A percentile compares a stretch with the other conserved stretches of the same genome.
These are phyloP conservation scores for Periophthalmus modestus DNA, from an alignment of 2,113 vertebrate species.

Conservation along the genomic window DNA sequence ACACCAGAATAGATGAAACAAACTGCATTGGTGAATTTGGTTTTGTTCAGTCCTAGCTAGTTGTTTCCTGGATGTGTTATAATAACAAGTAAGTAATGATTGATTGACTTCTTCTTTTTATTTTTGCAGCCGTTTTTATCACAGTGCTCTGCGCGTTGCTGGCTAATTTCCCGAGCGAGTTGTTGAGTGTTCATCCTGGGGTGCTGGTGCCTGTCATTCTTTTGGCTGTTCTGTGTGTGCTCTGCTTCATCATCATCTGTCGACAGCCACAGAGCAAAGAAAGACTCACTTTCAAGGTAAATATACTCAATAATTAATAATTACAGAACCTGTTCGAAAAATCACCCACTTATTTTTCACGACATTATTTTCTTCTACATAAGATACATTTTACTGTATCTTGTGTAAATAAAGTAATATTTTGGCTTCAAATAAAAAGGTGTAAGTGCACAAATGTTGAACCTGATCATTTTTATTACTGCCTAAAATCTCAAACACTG, in stretches of 20 bases:
- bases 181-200: constrained; percentile 48
- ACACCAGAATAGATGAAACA: no score
- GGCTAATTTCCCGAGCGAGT: constrained; percentile 43
- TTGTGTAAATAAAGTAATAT: not conserved
- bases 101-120: not conserved
- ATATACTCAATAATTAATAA: not conserved
- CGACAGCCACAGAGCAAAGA: constrained; percentile 88
- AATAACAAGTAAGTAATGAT: not conserved
- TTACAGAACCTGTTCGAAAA: not conserved
- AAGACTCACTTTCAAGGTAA: constrained; percentile 89
- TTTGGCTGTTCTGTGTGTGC: constrained; percentile 66
- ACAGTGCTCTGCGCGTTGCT: constrained; percentile 83
- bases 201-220: constrained; percentile 66
- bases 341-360: not conserved
- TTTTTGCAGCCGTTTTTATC: constrained; percentile 79
- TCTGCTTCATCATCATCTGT: constrained; percentile 81
- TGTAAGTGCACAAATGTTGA: no score
- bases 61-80: not conserved
- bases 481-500: no score
- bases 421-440: not conserved
- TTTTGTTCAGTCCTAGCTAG: not conserved
- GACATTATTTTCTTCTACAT: not conserved
- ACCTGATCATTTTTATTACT: no score
- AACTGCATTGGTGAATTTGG: not conserved
- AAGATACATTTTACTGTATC: no score